Evolutionary conservation across 2,797 vertebrate genomes (phyloP).

Genomic region (Sphenopsis melanotis): DNA sequence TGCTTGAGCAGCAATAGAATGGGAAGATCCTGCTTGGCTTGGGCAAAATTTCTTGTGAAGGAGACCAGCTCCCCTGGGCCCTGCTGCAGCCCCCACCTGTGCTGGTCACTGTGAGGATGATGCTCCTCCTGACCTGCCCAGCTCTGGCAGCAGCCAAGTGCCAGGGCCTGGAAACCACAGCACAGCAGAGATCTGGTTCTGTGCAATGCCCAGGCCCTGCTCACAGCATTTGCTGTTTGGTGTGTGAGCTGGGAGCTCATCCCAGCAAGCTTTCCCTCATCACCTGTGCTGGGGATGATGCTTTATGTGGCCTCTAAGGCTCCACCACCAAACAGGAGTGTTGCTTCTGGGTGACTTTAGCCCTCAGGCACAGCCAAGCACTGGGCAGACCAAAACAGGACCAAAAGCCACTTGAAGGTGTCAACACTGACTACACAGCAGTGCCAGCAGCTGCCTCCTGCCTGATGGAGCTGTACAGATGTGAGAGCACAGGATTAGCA

Average conservation of each 20-base stretch:
- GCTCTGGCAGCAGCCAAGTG: not conserved
- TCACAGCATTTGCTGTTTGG: accelerated
- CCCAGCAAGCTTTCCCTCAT: not conserved
- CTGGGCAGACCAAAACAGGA: not conserved
- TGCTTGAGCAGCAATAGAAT: not conserved
- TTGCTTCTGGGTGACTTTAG: not conserved
- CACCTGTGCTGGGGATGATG: not conserved
- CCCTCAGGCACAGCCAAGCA: not conserved
- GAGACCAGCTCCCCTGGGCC: not conserved
- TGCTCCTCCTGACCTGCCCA: not conserved
- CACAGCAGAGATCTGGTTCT: accelerated
- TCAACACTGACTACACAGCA: not conserved
- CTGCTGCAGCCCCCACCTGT: not conserved
- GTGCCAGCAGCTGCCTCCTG: not conserved
- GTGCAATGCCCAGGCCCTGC: not conserved
- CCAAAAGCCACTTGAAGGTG: not conserved
- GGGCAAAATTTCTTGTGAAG: not conserved
- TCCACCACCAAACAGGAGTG: not conserved
- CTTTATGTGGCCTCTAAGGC: not conserved
- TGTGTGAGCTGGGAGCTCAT: not conserved
- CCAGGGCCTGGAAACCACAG: not conserved
- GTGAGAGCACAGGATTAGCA: not conserved
- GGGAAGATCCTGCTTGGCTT: not conserved
- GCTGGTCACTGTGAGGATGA: accelerated
- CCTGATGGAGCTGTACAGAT: not conserved